These are phyloP conservation scores for Megaustenia siamemsis DNA, from an alignment of 2,888 invertebrate species.

Conservation along the genomic window DNA sequence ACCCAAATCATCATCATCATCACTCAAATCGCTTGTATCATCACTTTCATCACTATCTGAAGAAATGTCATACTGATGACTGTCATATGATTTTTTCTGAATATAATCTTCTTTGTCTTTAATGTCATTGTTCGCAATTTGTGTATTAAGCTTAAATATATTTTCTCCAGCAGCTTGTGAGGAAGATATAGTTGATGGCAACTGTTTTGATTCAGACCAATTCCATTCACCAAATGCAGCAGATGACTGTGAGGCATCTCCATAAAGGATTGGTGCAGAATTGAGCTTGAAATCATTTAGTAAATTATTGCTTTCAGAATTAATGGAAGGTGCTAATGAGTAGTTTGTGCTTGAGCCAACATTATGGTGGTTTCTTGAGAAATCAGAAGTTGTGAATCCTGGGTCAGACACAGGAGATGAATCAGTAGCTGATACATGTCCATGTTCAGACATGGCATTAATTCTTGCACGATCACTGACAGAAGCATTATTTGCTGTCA, in stretches of 20 bases:
- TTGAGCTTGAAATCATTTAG: background rate
- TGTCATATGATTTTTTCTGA: slow-evolving; percentile 3
- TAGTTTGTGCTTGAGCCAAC: background rate
- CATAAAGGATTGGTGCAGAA: background rate
- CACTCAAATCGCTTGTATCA: slow-evolving; percentile 30
- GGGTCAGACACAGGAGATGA: background rate
- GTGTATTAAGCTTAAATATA: background rate
- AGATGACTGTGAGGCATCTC: background rate
- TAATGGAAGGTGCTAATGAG: background rate
- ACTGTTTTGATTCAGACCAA: slow-evolving; percentile 3
- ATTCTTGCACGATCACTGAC: background rate
- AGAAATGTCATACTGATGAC: slow-evolving; percentile 4
- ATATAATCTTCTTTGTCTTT: too few species aligned
- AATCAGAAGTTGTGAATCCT: background rate
- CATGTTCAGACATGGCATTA: background rate
- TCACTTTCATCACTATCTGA: background rate
- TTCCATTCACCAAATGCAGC: background rate
- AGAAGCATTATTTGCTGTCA: slow-evolving; percentile 29
- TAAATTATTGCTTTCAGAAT: background rate
- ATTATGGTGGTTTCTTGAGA: background rate
- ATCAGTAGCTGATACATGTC: background rate
- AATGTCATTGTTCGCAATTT: background rate
- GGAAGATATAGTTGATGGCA: background rate
- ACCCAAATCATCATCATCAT: slow-evolving; percentile 54
- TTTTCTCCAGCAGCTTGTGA: background rate